These are phyloP conservation scores for Archocentrus centrarchus DNA, from an alignment of 2,113 vertebrate species.

Conservation along the genomic window DNA sequence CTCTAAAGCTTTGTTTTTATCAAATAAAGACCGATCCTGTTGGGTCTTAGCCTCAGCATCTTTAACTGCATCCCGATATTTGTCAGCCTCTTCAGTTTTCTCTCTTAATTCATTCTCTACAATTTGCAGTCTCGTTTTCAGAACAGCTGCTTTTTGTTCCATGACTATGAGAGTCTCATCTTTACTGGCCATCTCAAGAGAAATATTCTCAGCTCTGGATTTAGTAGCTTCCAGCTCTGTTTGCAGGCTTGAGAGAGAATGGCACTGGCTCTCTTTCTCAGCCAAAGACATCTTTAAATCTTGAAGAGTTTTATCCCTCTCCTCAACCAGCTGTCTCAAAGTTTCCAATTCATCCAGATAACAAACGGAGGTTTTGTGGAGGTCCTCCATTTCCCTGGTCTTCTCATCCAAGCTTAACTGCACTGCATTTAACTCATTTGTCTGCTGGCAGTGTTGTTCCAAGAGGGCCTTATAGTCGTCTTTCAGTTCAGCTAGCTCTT, in stretches of 20 bases:
- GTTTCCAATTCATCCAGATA: conserved; percentile 70
- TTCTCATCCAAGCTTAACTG: conserved; percentile 73
- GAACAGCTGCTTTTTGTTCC: conserved; percentile 48
- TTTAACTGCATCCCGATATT: conserved; percentile 33
- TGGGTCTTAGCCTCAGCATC: conserved; percentile 51
- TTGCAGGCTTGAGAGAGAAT: conserved; percentile 46
- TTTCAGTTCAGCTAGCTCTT: conserved; percentile 76
- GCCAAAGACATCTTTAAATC: conserved; percentile 61
- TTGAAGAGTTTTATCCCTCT: conserved; percentile 64
- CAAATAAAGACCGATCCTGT: conserved; percentile 43
- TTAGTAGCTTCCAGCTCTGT: conserved; percentile 62
- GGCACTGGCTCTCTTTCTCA: conserved; percentile 60
- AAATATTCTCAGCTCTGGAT: conserved; percentile 38
- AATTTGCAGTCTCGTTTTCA: conserved; percentile 59
- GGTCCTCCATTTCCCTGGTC: conserved; percentile 66
- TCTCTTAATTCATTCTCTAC: conserved; percentile 58
- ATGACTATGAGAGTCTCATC: conserved; percentile 48
- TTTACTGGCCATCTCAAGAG: conserved; percentile 52
- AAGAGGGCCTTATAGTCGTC: conserved; percentile 73
- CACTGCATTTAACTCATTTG: conserved; percentile 66
- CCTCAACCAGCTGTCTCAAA: conserved; percentile 47
- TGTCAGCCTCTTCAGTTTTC: conserved; percentile 57
- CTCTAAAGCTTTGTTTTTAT: conserved; percentile 47
- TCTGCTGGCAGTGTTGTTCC: conserved; percentile 76
- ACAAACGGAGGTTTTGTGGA: conserved; percentile 31